Evolutionary conservation across 2,113 vertebrate genomes (phyloP).

Genomic region (Anseranas semipalmata): DNA sequence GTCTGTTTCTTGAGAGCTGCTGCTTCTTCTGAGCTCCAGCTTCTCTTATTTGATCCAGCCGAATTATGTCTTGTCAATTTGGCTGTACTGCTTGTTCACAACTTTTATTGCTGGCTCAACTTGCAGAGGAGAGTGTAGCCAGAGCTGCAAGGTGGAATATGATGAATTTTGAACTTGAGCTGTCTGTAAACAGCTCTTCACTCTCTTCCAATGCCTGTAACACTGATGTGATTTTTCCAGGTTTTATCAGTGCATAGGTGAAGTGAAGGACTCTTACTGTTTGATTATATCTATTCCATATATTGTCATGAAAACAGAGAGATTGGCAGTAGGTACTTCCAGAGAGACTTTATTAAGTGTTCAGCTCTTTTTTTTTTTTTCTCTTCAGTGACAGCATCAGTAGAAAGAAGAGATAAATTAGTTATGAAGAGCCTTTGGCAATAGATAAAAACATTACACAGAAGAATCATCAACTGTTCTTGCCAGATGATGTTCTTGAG

Average conservation of each 20-base stretch:
- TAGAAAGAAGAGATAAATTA: background rate
- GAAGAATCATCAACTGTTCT: background rate
- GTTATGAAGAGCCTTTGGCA: background rate
- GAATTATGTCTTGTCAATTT: background rate
- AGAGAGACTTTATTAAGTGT: background rate
- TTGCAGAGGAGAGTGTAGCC: background rate
- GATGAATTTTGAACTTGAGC: background rate
- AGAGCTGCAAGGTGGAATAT: background rate
- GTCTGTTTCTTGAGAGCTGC: background rate
- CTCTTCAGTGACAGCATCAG: background rate
- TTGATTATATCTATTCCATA: background rate
- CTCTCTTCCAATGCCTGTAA: background rate
- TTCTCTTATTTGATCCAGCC: background rate
- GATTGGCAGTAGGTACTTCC: background rate
- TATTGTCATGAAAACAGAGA: background rate
- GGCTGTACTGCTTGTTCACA: background rate
- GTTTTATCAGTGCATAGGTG: background rate
- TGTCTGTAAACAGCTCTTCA: background rate
- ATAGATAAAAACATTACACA: background rate
- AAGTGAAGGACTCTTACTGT: background rate
- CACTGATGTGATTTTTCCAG: background rate
- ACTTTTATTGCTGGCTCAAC: background rate
- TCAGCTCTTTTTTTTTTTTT: background rate
- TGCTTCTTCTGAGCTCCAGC: background rate
- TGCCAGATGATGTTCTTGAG: background rate